Conservation (phyloP, 2,888 invertebrate species). For the Phrixothrix hirtus region DNA sequence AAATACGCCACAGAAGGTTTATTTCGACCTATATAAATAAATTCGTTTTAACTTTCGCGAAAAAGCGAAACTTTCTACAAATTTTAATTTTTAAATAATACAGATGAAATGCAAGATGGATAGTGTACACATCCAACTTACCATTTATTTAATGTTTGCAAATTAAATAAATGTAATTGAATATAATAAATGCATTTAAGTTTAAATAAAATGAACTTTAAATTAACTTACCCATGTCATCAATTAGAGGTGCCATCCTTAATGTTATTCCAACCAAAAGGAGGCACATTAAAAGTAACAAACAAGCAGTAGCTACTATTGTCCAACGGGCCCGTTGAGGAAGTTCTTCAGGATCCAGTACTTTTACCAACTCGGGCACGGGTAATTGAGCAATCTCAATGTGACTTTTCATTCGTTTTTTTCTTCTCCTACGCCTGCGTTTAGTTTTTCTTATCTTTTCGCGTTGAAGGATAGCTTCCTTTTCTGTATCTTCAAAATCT, state of each 20-base stretch:
- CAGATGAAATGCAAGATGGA: no score
- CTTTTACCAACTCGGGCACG: conserved; percentile 46
- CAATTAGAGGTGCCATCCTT: conserved; percentile 92
- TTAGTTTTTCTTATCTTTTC: conserved; percentile 45
- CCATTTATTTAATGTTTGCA: no score
- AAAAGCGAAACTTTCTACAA: no score
- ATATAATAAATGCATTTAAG: no score
- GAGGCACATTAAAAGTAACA: conserved; percentile 85
- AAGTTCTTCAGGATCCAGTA: conserved; percentile 78
- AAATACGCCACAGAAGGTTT: no score
- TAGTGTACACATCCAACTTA: no score
- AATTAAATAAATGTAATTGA: no score
- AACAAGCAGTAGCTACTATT: conserved; percentile 87
- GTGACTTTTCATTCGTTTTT: conserved; percentile 47
- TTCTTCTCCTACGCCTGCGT: conserved; percentile 47
- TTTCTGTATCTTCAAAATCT: conserved; percentile 51
- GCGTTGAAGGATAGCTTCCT: conserved; percentile 45
- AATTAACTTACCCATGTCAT: conserved; percentile 81
- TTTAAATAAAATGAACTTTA: no score
- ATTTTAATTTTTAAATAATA: no score
- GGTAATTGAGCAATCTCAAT: conserved; percentile 41
- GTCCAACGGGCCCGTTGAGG: conserved; percentile 86
- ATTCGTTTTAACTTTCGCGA: no score
- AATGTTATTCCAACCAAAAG: conserved; percentile 88
- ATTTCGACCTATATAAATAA: no score